Base-by-base conservation (phyloP, 2,888 invertebrate species). In the Leptopilina drosophilae region DNA sequence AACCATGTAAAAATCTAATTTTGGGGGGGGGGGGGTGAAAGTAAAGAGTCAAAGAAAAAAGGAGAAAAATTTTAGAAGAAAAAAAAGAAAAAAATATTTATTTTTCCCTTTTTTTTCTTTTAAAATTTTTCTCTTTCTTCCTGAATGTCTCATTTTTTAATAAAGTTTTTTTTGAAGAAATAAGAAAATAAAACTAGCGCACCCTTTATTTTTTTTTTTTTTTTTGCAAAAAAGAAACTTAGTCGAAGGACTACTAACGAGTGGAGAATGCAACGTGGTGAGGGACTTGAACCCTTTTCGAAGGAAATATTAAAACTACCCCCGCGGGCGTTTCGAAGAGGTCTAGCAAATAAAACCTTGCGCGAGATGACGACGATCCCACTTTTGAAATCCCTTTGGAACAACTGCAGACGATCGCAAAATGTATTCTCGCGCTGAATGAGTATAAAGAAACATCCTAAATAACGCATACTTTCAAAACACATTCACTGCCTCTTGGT, bases 271-370 rank as follows among this genome's bases (percentile, higher is more conserved):
- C 81, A 81, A 82, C 76, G 46, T n/a, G 83, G 80, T 82, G 42
- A 12, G 65, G 80, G 66, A 76, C 81, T 80, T 81, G 78, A 77
- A 33, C 77, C 78, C 82, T 75, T 76, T 66, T 67, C 69, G 79
- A 82, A 33, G 83, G 82, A 83, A 83, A 84, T 84, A 85, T 84
- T 84, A 81, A 84, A 82, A 77, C 67, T 65, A 76, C 69, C 76
- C 82, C 82, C 79, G 77, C 64, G 78, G 83, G 84, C 84, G 76
- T 69, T 77, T 73, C 79, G 77, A 49, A 77, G 77, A 82, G 81
- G 64, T 53, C 65, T 75, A 64, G 42, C 49, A 65, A 75, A 64
- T 65, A 66, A 59, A 78, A 67, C 66, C 5, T 42, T 59, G 62
- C n/a, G 46, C 42, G 77, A 40, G 59, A 49, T 62, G 46, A 40